phyloP scores from a whole-genome alignment of 2,113 vertebrate genomes.

The Labeo catla region DNA sequence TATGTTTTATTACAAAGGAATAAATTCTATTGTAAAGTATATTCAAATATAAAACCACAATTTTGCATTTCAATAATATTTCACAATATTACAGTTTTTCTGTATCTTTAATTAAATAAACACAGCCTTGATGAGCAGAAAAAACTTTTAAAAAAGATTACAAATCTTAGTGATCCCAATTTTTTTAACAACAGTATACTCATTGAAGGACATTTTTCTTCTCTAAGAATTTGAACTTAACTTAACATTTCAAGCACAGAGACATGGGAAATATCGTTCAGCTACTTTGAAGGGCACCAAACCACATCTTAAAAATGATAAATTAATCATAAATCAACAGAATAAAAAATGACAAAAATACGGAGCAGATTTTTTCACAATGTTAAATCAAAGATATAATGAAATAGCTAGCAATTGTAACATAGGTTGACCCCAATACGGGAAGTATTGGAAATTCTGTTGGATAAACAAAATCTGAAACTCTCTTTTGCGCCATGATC shows the following conservation, averaged over 20 bases:
- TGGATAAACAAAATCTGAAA: not conserved
- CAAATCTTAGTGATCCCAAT: no score
- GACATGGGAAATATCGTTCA: not conserved
- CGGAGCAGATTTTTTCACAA: not conserved
- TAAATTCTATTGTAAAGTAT: no score
- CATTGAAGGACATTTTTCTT: not conserved
- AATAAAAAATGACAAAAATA: not conserved
- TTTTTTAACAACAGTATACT: no score
- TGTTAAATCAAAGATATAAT: not conserved
- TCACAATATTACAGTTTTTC: no score
- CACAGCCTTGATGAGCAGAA: no score
- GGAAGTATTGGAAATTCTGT: conserved; percentile 1
- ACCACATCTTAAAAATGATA: not conserved
- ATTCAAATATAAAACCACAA: no score
- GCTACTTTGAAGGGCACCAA: not conserved
- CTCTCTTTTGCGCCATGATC: not conserved
- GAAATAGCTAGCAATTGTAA: not conserved
- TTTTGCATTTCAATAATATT: no score
- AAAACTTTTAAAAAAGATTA: no score
- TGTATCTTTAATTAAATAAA: no score
- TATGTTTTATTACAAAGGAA: no score
- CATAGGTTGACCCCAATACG: not conserved
- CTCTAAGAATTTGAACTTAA: not conserved
- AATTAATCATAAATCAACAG: not conserved
- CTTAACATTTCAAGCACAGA: not conserved